Evolutionary conservation across 2,888 invertebrate genomes (phyloP), one percentile per base, ranked within the genome.

Genomic region (Nemotelus nigrinus): DNA sequence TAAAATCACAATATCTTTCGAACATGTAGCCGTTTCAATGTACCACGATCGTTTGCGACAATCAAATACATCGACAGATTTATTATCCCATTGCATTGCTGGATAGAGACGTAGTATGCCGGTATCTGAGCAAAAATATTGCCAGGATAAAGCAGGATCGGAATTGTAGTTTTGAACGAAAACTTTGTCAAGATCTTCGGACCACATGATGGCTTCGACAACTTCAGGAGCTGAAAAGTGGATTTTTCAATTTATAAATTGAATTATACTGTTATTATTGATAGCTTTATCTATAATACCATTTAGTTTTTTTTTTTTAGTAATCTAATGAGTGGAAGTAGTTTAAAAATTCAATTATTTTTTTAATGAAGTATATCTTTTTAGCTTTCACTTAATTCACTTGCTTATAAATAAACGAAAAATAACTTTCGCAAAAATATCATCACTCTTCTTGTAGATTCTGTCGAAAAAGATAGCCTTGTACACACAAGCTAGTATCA

Each of bases 11-110:
- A 99, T 93, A 84, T 99, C 98, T 88, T 99, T 99, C 6, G 98
- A 97, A 83, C 97, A 97, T 0, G 98, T 97, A 0, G 99, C 97
- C 0, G 98, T 98, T 88, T 98, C 96, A 81, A 99, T 97, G 86
- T 97, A 99, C 98, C 98, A 98, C 60, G 96, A 95, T 78, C 94
- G 90, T 64, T 95, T 93, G 76, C 98, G 91, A 83, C 97, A 98
- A 86, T 99, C 99, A 86, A 96, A 99, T 2, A 94, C 90, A 85
- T 97, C 97, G 4, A 89, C 88, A 64, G 88, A 86, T 72, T 87
- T 84, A 70, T 85, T 84, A 47, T 88, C 88, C 95, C 94, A 94
- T 41, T 91, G 90, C 86, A 92, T 90, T 2, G 93, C 94, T 74
- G 99, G 99, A 88, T 93, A 99, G 84, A 96, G 95, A 5, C 99